Evolutionary conservation across 1,140 invertebrate species (phyloP).

Genomic region (Drosophila mauritiana): DNA sequence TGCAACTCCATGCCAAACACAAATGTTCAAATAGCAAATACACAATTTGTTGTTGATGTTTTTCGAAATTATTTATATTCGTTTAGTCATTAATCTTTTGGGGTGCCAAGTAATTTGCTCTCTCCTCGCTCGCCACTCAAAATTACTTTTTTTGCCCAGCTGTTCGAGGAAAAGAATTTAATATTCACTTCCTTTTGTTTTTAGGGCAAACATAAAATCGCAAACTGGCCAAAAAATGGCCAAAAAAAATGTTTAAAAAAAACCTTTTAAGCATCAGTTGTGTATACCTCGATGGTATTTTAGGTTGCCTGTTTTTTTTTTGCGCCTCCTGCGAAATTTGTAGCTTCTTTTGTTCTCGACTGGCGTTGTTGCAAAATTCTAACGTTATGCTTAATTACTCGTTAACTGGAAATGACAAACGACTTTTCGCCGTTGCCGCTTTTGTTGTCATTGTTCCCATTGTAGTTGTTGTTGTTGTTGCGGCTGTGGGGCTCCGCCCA

Average conservation of each 20-base stretch:
- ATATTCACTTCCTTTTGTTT: slow-evolving; percentile 7
- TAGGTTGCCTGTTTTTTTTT: slow-evolving; percentile 24
- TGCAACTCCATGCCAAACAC: neutral
- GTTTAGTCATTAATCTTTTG: slow-evolving; percentile 34
- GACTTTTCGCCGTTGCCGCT: slow-evolving; percentile 57
- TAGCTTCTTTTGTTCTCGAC: slow-evolving; percentile 46
- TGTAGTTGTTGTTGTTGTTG: slow-evolving; percentile 39
- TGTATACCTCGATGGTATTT: slow-evolving; percentile 26
- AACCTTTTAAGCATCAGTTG: slow-evolving; percentile 10
- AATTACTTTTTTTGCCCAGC: neutral
- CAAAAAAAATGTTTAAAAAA: neutral
- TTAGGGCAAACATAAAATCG: slow-evolving; percentile 26
- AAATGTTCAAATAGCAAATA: slow-evolving; percentile 10
- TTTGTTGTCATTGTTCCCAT: slow-evolving; percentile 22
- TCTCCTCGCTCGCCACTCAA: neutral
- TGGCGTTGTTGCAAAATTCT: slow-evolving; percentile 66
- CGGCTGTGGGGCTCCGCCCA: slow-evolving; percentile 33
- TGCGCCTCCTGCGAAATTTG: slow-evolving; percentile 16
- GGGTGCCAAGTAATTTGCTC: slow-evolving; percentile 7
- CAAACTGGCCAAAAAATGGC: slow-evolving; percentile 2
- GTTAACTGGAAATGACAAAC: slow-evolving; percentile 81
- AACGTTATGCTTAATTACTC: slow-evolving; percentile 76
- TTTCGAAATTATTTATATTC: slow-evolving; percentile 1
- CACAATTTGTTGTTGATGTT: slow-evolving; percentile 7
- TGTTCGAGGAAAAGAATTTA: slow-evolving; percentile 12